Percentiles rank a stretch among this genome's conserved stretches.
Conservation (phyloP, 2,888 invertebrate genomes). For the Volucella inflata region DNA sequence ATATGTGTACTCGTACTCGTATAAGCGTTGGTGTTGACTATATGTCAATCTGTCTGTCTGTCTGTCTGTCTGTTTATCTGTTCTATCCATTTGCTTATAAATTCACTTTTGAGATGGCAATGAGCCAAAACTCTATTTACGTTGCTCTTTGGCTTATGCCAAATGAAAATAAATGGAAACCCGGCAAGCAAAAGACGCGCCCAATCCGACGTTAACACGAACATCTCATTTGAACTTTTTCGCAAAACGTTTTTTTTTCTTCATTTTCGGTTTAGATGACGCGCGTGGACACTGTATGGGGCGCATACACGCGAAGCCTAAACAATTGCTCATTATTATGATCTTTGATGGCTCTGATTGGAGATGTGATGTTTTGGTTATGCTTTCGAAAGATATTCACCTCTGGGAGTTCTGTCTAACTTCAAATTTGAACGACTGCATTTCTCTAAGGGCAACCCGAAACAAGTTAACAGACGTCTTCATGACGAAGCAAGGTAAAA, state of each 20-base stretch:
- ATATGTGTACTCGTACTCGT: conserved; percentile 14
- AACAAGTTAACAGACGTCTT: neutral
- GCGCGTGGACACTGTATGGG: conserved; percentile 45
- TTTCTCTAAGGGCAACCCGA: neutral
- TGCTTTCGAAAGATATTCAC: conserved; percentile 17
- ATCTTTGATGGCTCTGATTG: conserved; percentile 43
- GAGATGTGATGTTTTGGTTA: conserved; percentile 4
- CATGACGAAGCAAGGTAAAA: conserved; percentile 20
- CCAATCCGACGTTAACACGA: conserved; percentile 33
- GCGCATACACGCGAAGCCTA: neutral
- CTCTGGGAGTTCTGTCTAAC: neutral
- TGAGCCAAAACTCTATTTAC: conserved; percentile 72
- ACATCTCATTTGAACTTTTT: conserved; percentile 64
- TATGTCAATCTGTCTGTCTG: conserved; percentile 4
- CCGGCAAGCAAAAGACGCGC: conserved; percentile 33
- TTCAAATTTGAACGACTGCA: neutral
- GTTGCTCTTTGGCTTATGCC: conserved; percentile 65
- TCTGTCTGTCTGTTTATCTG: conserved; percentile 19
- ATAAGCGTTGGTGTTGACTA: conserved; percentile 47
- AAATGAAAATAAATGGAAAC: conserved; percentile 58
- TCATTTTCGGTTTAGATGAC: neutral
- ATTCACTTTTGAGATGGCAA: conserved; percentile 60
- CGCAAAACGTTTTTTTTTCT: conserved; percentile 7
- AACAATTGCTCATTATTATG: conserved; percentile 7
- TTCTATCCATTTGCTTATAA: conserved; percentile 38